Percentiles rank a stretch among this genome's conserved stretches.
These are phyloP conservation scores for Sminthurides aquaticus DNA, from an alignment of 2,888 invertebrate species.

Conservation along the genomic window DNA sequence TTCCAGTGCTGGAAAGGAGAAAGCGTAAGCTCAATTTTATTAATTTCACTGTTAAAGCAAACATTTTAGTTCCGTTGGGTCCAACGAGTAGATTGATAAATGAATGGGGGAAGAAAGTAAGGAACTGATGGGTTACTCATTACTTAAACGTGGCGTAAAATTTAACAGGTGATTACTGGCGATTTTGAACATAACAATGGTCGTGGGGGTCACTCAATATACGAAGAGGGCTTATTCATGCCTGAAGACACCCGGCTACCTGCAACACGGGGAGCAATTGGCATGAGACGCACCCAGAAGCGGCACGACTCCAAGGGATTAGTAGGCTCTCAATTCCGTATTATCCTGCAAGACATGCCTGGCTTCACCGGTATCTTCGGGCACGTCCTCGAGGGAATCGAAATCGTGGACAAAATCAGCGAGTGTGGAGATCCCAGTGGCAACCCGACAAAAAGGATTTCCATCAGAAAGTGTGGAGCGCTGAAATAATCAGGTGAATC, in stretches of 20 bases:
- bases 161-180: constrained; percentile 55
- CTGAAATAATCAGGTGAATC: constrained; percentile 26
- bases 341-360: constrained; percentile 72
- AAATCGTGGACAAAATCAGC: constrained; percentile 68
- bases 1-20: constrained; percentile 78
- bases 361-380: constrained; percentile 76
- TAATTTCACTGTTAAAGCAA: constrained; percentile 8
- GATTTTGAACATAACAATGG: constrained; percentile 76
- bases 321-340: constrained; percentile 77
- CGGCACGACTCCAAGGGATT: constrained; percentile 70
- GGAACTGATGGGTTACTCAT: neutral
- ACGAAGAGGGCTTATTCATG: constrained; percentile 69
- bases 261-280: constrained; percentile 68
- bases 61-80: neutral
- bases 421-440: constrained; percentile 69
- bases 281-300: constrained; percentile 72
- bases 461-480: constrained; percentile 64
- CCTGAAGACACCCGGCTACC: constrained; percentile 71
- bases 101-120: neutral
- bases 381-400: constrained; percentile 69
- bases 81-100: neutral
- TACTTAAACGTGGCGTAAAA: neutral
- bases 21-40: too few species aligned
- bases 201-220: constrained; percentile 67
- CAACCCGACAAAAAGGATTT: constrained; percentile 65